Evolutionary conservation across 2,797 vertebrate species (phyloP).

Genomic region (Hippocampus kuda): DNA sequence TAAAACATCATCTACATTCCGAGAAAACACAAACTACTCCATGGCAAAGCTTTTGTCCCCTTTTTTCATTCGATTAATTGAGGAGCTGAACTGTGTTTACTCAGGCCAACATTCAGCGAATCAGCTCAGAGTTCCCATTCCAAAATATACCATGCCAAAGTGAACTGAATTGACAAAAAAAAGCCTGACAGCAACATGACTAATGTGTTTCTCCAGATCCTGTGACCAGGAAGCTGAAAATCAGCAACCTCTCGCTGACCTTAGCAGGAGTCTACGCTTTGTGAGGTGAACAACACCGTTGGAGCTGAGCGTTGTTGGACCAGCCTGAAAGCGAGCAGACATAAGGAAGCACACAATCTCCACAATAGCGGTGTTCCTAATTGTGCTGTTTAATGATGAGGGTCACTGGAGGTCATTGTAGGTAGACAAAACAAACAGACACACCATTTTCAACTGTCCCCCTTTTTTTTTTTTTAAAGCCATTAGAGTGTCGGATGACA

Average conservation of each 20-base stretch:
- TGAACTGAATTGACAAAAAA: not conserved
- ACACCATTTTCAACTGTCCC: no score
- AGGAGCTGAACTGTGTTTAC: not conserved
- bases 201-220: constrained; percentile 55
- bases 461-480: no score
- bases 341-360: constrained; percentile 37
- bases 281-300: constrained; percentile 76
- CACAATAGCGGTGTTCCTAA: no score
- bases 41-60: no score
- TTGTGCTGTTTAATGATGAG: no score
- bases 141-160: not conserved
- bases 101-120: not conserved
- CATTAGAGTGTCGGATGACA: no score
- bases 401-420: no score
- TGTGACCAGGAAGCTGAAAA: constrained; percentile 65
- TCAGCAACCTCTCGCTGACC: constrained; percentile 65
- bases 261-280: constrained; percentile 73
- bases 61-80: no score
- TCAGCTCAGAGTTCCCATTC: not conserved
- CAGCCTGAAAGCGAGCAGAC: constrained; percentile 50
- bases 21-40: no score
- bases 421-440: no score
- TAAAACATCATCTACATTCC: no score
- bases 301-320: constrained; percentile 70
- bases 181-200: not conserved